Base-by-base conservation (phyloP, 2,113 vertebrate species). In the Spheniscus mendiculus region DNA sequence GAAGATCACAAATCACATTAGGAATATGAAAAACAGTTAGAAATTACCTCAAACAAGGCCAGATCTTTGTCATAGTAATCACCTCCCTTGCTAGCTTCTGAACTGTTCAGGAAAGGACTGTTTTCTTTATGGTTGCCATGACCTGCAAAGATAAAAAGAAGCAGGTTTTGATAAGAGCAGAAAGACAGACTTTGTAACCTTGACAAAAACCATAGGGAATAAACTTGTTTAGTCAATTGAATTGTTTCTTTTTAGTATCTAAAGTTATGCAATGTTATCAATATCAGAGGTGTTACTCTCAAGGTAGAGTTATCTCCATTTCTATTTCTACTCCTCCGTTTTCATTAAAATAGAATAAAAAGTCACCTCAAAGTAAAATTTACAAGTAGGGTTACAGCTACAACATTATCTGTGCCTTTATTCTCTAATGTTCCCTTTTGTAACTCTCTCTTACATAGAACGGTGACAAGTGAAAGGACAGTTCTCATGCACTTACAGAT, bases 61-160 rank as follows among this genome's bases (percentile, higher is more conserved):
- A 99, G 89, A 96, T 99, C 99, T 93, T 97, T 98, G 98, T 99
- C 99, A 93, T 99, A 99, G 98, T 98, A 99, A 96, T 99, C 99
- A 86, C 95, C 99, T 93, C 98, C 99, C 96, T 99, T 99, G 92
- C 96, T 87, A 34, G 98, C 92, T 56, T 99, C 99, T 45, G 97
- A 83, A 71, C 94, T 98, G 92, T 94, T 99, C 87, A 99, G 99
- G 93, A 99, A 99, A 83, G 99, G 99, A 62, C 99, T 99, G 96
- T 98, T 99, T 95, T 99, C 99, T 98, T 99, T 99, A 97, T 99
- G 99, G 94, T 99, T 99, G 76, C 98, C 98, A 95, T 99, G 99
- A 97, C 99, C 99, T 99, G 72, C 47, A 81, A 85, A 86, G 72
- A 47, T 88, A 65, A 96, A 26, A 47, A 56, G 9, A 5, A 93